Evolutionary conservation across 2,113 vertebrate genomes (phyloP).

Genomic region (Rhinopomastus cyanomelas): DNA sequence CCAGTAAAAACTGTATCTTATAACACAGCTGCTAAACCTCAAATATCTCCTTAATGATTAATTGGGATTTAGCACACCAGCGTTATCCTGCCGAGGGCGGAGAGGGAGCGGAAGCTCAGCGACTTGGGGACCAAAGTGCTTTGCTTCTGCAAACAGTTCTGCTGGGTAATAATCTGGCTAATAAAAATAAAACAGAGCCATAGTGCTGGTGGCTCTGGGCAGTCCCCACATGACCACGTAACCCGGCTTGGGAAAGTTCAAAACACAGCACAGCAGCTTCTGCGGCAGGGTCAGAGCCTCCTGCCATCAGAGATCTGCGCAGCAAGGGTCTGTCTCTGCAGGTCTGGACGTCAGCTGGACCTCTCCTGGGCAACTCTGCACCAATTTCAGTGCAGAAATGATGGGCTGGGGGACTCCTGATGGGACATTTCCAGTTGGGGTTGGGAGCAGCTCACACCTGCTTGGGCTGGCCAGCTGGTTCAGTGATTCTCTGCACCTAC

Average conservation of each 20-base stretch:
- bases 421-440: background rate
- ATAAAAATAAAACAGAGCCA: slow-evolving; percentile 17
- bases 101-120: slow-evolving; percentile 18
- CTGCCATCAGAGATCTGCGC: background rate
- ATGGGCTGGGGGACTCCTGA: background rate
- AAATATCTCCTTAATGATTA: slow-evolving; percentile 68
- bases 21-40: slow-evolving; percentile 71
- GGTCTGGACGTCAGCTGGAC: background rate
- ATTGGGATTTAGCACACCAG: slow-evolving; percentile 60
- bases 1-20: slow-evolving; percentile 64
- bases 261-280: background rate
- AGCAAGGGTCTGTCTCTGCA: background rate
- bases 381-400: background rate
- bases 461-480: background rate
- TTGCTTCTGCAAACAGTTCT: slow-evolving; percentile 65
- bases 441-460: background rate
- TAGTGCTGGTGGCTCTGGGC: too few species aligned
- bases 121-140: slow-evolving; percentile 31
- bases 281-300: background rate
- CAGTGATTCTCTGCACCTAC: background rate
- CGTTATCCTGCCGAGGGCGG: background rate
- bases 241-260: background rate
- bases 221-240: background rate
- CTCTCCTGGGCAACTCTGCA: background rate
- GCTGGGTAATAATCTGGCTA: slow-evolving; percentile 18